Evolutionary conservation across 2,113 vertebrate genomes (phyloP), one percentile per base, ranked within the genome.

Genomic region (Hemiscyllium ocellatum): DNA sequence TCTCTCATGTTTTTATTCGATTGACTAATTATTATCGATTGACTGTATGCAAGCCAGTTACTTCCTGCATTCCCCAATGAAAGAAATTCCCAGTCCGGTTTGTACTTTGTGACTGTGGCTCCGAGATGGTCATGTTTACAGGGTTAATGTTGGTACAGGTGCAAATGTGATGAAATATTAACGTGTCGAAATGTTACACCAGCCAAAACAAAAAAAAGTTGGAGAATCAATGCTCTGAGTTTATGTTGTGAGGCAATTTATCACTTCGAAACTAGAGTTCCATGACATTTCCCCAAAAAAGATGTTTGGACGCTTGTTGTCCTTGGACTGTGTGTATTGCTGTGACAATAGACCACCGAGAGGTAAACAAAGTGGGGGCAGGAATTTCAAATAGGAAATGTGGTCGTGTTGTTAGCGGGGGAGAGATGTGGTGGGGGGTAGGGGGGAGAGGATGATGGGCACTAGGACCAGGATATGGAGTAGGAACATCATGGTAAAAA

Each of bases 381-480:
- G 66, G 65, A 69, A 24, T 94, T 33, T 4, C 2, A 42, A 69
- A 42, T 69, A 69, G 19, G 69, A 50, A 24, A 47, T 47, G 42
- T 47, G 42, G 42, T 47, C 42, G 42, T 47, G 42, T 47, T 47
- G 42, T 47, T 47, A 47, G 42, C 42, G 42, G 42, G 42, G 42
- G 42, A 47, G 42, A 1, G 42, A 47, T 47, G 42, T 47, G 19
- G 0, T 12, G 37, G 93, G 65, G 65, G 91, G 72, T 8, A 10
- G 56, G 56, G 52, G 52, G n/a, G n/a, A n/a, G n/a, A n/a, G n/a
- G 56, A 1, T 61, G 72, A 70, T 69, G 93, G 93, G 68, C 91
- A 68, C 65, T 42, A 94, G 91, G n/a, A 94, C 91, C 66, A 68
- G 20, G 66, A 33, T 94, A 8, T 94, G 91, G n/a, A 94, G 37